Evolutionary conservation across 2,888 invertebrate genomes (phyloP), one percentile per base, ranked within the genome.

Genomic region (Epirrhoe tristata): DNA sequence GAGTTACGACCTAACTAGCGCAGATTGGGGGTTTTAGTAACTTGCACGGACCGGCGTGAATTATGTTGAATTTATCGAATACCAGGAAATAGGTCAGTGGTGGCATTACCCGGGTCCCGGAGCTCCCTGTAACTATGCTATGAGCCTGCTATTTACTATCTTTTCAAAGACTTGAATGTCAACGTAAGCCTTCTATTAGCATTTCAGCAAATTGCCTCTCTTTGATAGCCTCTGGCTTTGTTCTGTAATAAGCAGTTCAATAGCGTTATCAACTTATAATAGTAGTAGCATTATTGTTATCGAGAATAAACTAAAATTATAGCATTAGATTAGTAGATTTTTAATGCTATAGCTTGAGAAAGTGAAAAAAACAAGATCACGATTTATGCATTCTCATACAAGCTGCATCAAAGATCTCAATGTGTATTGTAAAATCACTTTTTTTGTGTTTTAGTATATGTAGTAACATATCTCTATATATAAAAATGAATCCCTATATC

Each of bases 21-120:
- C 14, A 17, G 17, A 48, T n/a, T 32, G 36, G 16, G 46, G 63
- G 58, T 5, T 54, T 64, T 48, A 24, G 24, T 50, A 55, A 36
- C 14, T 50, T 39, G 39, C 54, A 54, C 51, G 51, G 51, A 43
- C 24, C 7, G 46, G 51, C 43, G 56, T 60, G n/a, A 59, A 55
- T 59, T 51, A 59, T 51, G 62, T 46, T 24, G 17, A 55, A 63
- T 55, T 67, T 54, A 61, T 61, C 39, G 61, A 61, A 64, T 64
- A 55, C 43, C 12, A 17, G 32, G 43, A 69, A 69, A 50, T 69
- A 69, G 65, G 66, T 69, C 63, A 69, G 50, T 24, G 16, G 32
- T 50, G 48, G 43, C 51, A 48, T 65, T 59, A 16, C 61, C 51
- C 39, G 17, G 46, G 48, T 67, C 59, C 63, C 52, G 52, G 56